phyloP scores from a whole-genome alignment of 2,113 vertebrate species.

The Rynchops niger region DNA sequence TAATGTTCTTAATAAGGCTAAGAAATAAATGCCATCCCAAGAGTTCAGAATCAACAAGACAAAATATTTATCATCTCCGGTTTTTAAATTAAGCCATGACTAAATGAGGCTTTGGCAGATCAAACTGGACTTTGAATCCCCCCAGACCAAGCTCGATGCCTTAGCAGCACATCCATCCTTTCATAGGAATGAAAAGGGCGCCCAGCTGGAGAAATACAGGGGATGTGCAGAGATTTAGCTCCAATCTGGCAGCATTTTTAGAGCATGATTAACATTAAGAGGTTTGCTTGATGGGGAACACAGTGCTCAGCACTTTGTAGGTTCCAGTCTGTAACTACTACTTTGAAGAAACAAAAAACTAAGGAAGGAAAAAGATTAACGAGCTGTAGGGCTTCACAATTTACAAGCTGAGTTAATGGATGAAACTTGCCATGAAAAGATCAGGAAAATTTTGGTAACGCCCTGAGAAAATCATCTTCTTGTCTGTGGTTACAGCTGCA shows the following conservation, averaged over 20 bases:
- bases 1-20: background rate
- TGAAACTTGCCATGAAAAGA: background rate
- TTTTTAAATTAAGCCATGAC: background rate
- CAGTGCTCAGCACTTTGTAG: conserved; percentile 7
- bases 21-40: background rate
- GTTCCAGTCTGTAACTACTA: background rate
- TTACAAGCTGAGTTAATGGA: background rate
- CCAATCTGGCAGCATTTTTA: conserved; percentile 34
- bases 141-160: background rate
- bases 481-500: background rate
- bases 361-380: background rate
- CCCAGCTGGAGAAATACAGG: conserved; percentile 37
- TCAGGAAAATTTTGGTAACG: background rate
- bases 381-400: background rate
- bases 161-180: background rate
- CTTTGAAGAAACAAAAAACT: background rate
- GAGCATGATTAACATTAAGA: conserved; percentile 33
- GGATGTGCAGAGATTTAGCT: conserved; percentile 15
- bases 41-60: background rate
- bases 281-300: background rate
- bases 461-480: background rate
- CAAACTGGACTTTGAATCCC: background rate
- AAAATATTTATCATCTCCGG: background rate
- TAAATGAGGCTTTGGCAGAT: background rate
- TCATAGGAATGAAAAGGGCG: background rate